These are phyloP conservation scores for Acronicta leporina DNA, from an alignment of 2,888 invertebrate species.

Conservation along the genomic window DNA sequence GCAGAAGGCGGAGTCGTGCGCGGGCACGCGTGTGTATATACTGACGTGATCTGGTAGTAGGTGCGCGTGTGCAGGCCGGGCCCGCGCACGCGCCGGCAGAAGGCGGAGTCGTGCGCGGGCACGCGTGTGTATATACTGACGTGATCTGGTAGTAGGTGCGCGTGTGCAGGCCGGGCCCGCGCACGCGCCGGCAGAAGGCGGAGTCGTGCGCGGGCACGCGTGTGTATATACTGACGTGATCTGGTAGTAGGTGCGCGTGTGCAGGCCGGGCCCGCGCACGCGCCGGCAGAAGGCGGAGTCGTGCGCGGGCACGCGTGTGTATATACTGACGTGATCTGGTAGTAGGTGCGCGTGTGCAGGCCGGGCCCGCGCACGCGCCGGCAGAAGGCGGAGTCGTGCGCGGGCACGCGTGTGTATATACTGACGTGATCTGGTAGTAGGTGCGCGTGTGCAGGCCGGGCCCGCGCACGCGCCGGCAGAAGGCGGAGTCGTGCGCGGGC, in stretches of 20 bases:
- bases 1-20: no score
- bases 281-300: constrained; percentile 96
- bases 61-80: no score
- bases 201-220: constrained; percentile 97
- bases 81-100: no score
- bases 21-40: no score
- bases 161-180: constrained; percentile 96
- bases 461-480: constrained; percentile 95
- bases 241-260: constrained; percentile 95
- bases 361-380: constrained; percentile 97
- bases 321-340: constrained; percentile 90
- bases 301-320: constrained; percentile 95
- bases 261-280: constrained; percentile 96
- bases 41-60: no score
- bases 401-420: neutral
- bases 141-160: constrained; percentile 96
- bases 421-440: constrained; percentile 93
- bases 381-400: constrained; percentile 95
- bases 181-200: constrained; percentile 95
- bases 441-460: constrained; percentile 96
- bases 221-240: constrained; percentile 86
- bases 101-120: no score
- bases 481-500: constrained; percentile 94
- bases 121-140: constrained; percentile 56
- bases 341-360: constrained; percentile 94